These are phyloP conservation scores for Triplophysa dalaica DNA, from an alignment of 2,113 vertebrate genomes.

Conservation along the genomic window DNA sequence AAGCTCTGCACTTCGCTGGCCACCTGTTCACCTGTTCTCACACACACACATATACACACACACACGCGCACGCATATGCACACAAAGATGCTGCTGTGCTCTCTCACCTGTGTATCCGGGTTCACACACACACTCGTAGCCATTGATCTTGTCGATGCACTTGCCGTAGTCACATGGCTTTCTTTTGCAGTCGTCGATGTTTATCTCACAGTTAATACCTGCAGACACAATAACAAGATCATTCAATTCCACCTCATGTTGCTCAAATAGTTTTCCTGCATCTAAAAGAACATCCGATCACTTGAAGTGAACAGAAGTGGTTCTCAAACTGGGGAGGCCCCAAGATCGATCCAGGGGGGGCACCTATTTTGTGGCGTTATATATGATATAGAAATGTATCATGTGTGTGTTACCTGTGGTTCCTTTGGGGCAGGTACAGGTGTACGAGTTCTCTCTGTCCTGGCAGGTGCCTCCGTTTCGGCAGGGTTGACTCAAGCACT, in stretches of 20 bases:
- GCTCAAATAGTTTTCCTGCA: neutral
- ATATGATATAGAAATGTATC: too few species aligned
- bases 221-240: neutral
- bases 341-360: too few species aligned
- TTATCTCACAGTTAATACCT: constrained; percentile 92
- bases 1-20: constrained; percentile 44
- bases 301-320: too few species aligned
- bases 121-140: constrained; percentile 90
- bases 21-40: constrained; percentile 63
- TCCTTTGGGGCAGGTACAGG: constrained; percentile 89
- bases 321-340: too few species aligned
- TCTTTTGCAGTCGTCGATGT: constrained; percentile 91
- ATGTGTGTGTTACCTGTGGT: constrained; percentile 78
- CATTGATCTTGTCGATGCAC: constrained; percentile 91
- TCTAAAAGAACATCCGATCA: neutral
- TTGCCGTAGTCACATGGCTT: constrained; percentile 88
- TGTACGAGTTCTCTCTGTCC: constrained; percentile 86
- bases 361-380: too few species aligned
- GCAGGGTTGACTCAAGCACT: constrained; percentile 93
- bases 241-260: neutral
- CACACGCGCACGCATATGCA: constrained; percentile 63
- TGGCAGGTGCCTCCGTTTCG: constrained; percentile 90
- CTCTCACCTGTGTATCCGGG: constrained; percentile 85
- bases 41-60: constrained; percentile 63
- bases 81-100: constrained; percentile 8